Conservation (phyloP, 1,140 invertebrate species). For the Calliopsis andreniformis region DNA sequence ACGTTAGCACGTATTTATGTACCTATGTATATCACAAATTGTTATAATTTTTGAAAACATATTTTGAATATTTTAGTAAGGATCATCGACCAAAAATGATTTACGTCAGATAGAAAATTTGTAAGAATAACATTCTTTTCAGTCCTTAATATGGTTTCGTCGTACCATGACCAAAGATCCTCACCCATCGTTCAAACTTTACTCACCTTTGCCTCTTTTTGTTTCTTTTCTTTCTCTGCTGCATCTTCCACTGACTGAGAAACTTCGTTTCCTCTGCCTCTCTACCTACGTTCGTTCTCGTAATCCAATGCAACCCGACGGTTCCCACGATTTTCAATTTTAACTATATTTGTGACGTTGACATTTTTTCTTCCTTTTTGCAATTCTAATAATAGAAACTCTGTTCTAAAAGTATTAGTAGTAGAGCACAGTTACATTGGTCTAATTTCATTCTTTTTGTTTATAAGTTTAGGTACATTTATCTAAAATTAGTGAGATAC, state of each 20-base stretch:
- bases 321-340: constrained; percentile 62
- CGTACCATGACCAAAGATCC: constrained; percentile 48
- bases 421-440: too few relatives aligned
- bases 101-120: too few relatives aligned
- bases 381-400: constrained; percentile 46
- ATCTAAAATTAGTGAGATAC: too few relatives aligned
- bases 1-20: too few relatives aligned
- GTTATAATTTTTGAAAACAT: too few relatives aligned
- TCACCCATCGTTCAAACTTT: constrained; percentile 46
- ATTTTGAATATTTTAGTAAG: too few relatives aligned
- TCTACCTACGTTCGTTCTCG: constrained; percentile 24
- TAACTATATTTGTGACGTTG: constrained; percentile 43
- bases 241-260: constrained; percentile 33
- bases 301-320: constrained; percentile 39
- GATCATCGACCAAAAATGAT: too few relatives aligned
- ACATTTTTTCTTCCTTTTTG: constrained; percentile 1
- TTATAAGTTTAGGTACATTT: too few relatives aligned
- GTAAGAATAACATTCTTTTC: too few relatives aligned
- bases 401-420: background rate
- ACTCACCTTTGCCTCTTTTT: constrained; percentile 35
- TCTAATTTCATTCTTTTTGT: too few relatives aligned
- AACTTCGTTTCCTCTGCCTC: constrained; percentile 53
- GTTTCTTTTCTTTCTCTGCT: constrained; percentile 12
- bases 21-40: too few relatives aligned
- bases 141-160: too few relatives aligned